Evolutionary conservation across 2,888 invertebrate genomes (phyloP).

Genomic region (Adelphocoris suturalis): DNA sequence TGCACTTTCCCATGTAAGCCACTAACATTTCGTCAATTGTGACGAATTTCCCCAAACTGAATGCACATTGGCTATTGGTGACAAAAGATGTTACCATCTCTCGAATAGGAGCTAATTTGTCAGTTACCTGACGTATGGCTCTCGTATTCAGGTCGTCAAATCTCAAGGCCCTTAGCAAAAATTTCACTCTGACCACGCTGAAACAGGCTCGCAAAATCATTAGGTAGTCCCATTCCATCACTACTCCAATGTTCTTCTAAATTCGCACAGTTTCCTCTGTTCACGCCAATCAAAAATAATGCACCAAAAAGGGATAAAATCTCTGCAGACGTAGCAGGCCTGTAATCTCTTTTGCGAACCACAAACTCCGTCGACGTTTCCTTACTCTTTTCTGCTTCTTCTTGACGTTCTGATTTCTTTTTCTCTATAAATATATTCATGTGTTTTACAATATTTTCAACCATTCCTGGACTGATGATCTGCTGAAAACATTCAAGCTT

Average conservation of each 20-base stretch:
- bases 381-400: neutral
- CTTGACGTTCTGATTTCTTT: neutral
- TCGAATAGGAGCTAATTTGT: neutral
- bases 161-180: constrained; percentile 65
- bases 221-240: constrained; percentile 68
- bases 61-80: constrained; percentile 61
- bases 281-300: neutral
- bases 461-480: neutral
- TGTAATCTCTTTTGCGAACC: neutral
- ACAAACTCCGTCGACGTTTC: neutral
- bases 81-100: constrained; percentile 39
- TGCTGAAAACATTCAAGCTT: neutral
- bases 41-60: constrained; percentile 55
- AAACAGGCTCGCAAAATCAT: neutral
- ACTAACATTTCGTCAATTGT: constrained; percentile 73
- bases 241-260: constrained; percentile 31
- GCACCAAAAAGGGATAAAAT: neutral
- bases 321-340: neutral
- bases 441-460: neutral
- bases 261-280: constrained; percentile 6
- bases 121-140: neutral
- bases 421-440: neutral
- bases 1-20: constrained; percentile 53
- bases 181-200: constrained; percentile 7
- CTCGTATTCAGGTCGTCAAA: constrained; percentile 49